These are phyloP conservation scores for Sitta europaea DNA, from an alignment of 2,113 vertebrate genomes.

Conservation along the genomic window DNA sequence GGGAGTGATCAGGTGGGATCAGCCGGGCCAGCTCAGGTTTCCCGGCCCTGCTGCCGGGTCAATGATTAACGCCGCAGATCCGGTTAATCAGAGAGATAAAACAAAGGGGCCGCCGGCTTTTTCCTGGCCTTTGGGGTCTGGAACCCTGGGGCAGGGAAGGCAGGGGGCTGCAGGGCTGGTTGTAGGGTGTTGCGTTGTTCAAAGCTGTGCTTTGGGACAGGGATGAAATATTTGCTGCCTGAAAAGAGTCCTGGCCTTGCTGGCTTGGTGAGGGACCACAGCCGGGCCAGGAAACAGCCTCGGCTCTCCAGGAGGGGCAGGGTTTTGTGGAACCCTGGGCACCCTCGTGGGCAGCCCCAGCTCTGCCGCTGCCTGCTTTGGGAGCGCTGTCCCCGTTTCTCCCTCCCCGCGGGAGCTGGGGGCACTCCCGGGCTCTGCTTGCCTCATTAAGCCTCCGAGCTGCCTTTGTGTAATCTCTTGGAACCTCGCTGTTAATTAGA, in stretches of 20 bases:
- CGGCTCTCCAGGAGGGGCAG: neutral
- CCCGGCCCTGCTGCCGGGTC: neutral
- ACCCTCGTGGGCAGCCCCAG: rapidly evolving
- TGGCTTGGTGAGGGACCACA: rapidly evolving
- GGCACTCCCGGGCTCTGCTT: neutral
- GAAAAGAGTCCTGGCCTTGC: neutral
- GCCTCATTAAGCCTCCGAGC: neutral
- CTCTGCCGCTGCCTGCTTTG: neutral
- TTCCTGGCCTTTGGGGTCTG: neutral
- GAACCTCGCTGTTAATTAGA: neutral
- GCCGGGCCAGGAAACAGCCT: neutral
- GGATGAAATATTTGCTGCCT: neutral
- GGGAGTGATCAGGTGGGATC: neutral
- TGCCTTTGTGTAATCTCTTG: neutral
- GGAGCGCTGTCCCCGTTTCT: neutral
- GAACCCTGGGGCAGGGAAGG: neutral
- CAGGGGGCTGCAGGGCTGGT: neutral
- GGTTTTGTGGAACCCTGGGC: rapidly evolving
- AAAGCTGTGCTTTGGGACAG: neutral
- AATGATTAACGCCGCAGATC: constrained; percentile 55
- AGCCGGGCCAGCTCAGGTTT: neutral
- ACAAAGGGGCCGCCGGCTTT: neutral
- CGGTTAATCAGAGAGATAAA: neutral
- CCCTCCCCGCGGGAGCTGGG: rapidly evolving
- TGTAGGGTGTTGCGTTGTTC: neutral